Percentiles rank a stretch among this genome's conserved stretches.
Evolutionary conservation across 2,888 invertebrate genomes (phyloP).

Genomic region (Drosophila flavopinicola): DNA sequence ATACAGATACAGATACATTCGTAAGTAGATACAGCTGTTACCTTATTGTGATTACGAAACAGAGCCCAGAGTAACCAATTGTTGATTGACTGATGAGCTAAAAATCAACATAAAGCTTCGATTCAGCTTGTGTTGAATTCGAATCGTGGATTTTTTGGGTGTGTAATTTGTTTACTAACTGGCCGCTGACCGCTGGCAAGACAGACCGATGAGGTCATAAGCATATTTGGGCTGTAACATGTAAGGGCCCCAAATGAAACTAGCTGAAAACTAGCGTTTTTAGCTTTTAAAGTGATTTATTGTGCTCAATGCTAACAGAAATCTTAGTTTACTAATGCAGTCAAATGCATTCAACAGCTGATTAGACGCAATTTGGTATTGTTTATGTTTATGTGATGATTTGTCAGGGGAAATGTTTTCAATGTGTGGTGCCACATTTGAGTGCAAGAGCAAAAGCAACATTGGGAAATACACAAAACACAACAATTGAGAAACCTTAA

Average conservation of each 20-base stretch:
- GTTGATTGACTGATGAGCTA: constrained; percentile 59
- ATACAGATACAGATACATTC: constrained; percentile 14
- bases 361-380: no score
- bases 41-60: constrained; percentile 48
- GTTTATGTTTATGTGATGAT: no score
- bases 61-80: constrained; percentile 49
- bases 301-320: not conserved
- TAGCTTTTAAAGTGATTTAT: not conserved
- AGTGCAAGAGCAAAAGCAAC: not conserved
- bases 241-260: constrained; percentile 24
- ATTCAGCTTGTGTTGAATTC: constrained; percentile 16
- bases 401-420: constrained; percentile 8
- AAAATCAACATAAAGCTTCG: constrained; percentile 24
- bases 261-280: not conserved
- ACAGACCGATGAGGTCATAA: constrained; percentile 47
- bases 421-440: constrained; percentile 15
- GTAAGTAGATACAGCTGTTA: not conserved
- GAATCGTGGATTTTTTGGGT: constrained; percentile 17
- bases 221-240: constrained; percentile 12
- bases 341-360: not conserved
- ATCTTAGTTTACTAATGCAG: constrained; percentile 5
- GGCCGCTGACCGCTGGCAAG: constrained; percentile 6
- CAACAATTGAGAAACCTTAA: constrained; percentile 20
- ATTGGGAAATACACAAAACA: constrained; percentile 7
- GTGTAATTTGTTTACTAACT: constrained; percentile 31